Conservation (phyloP, 2,888 invertebrate species). For the Boloria selene region DNA sequence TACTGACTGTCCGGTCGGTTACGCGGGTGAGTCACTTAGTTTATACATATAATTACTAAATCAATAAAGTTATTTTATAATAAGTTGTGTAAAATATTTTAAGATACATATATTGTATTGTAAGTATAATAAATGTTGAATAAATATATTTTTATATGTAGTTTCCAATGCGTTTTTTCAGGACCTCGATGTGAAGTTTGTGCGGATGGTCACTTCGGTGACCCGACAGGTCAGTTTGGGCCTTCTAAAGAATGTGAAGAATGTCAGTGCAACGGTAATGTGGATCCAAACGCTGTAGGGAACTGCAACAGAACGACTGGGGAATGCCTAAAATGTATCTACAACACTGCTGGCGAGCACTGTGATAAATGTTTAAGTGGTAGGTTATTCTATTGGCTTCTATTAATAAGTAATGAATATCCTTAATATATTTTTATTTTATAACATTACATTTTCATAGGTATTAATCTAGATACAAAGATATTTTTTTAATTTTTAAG, state of each 20-base stretch:
- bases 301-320: constrained; percentile 98
- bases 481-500: constrained; percentile 55
- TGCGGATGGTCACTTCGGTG: constrained; percentile 97
- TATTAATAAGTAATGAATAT: not conserved
- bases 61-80: not conserved
- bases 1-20: constrained; percentile 96
- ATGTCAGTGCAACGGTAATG: constrained; percentile 97
- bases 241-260: constrained; percentile 90
- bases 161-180: constrained; percentile 46
- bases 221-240: constrained; percentile 93
- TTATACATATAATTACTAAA: not conserved
- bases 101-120: too few species aligned
- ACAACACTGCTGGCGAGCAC: constrained; percentile 94
- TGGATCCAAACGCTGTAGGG: constrained; percentile 96
- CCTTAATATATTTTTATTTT: too few species aligned
- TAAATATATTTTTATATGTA: too few species aligned
- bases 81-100: too few species aligned
- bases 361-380: constrained; percentile 97
- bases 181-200: constrained; percentile 94
- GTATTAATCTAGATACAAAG: not conserved
- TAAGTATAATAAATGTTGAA: too few species aligned
- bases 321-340: constrained; percentile 97
- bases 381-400: constrained; percentile 50
- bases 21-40: constrained; percentile 84
- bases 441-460: not conserved